Base-by-base conservation (phyloP, 1,140 invertebrate genomes). In the Drosophila nebulosa region DNA sequence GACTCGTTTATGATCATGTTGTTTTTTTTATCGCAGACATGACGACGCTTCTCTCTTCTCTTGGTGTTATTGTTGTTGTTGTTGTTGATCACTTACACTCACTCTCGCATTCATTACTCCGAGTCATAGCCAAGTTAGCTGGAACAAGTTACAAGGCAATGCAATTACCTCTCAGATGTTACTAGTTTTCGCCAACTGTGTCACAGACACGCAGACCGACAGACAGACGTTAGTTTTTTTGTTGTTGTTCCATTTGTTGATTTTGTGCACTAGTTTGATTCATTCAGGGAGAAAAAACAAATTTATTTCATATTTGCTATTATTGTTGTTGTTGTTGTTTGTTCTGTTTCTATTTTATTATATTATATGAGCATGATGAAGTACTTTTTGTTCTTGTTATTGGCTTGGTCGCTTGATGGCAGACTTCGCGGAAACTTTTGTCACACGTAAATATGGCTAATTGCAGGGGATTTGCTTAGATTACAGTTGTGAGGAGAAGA, bases 361-460 rank as follows among this genome's bases (percentile, higher is more conserved):
- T 72, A 66, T 78, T 88, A 74, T 88, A 88, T 88, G 70, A 88
- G 70, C 69, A 75, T 86, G 83, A 86, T 74, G 55, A 46, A 52
- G 66, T 62, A 55, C 14, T 66, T 76, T 72, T 64, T 56, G 7
- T 75, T 64, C 59, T 56, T 58, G 56, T 32, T 39, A 56, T 56
- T 56, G 53, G 39, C 18, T 46, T 32, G 53, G 18, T 56, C 5
- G 2, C 10, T 27, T 9, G 9, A 9, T 14, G 24, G 42, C 69
- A 86, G 78, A 86, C 81, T 85, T 86, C n/a, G 58, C 67, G 81
- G 81, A 86, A 85, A 86, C 81, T 78, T 85, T 85, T 86, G 65
- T 64, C 66, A 71, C 72, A 30, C 62, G 64, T 51, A 32, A 32
- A 32, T 32, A 68, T 70, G 52, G 55, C 46, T 74, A 30, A 60